Conservation (phyloP, 2,113 vertebrate species). For the Macquaria ambigua region DNA sequence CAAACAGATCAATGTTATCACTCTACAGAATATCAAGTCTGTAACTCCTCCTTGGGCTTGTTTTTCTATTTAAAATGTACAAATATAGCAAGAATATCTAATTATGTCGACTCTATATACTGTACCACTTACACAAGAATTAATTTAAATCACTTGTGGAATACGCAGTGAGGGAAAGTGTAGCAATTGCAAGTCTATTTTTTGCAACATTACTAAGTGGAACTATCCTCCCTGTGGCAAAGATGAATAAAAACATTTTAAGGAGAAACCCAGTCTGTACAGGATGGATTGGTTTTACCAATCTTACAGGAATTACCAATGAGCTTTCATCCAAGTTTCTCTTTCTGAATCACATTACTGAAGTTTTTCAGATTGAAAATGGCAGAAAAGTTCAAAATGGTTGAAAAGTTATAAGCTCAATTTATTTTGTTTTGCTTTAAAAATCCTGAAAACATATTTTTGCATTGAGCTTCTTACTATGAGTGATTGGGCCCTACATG, state of each 20-base stretch:
- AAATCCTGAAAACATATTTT: not conserved
- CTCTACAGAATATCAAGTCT: slow-evolving; percentile 39
- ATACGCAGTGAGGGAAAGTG: slow-evolving; percentile 15
- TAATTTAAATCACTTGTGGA: slow-evolving; percentile 31
- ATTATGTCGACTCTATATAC: slow-evolving; percentile 7
- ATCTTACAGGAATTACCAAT: slow-evolving; percentile 58
- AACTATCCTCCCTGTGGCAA: slow-evolving; percentile 55
- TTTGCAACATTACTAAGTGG: slow-evolving; percentile 41
- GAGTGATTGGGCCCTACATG: not conserved
- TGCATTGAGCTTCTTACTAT: not conserved
- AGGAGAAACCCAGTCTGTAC: slow-evolving; percentile 26
- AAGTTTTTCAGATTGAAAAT: slow-evolving; percentile 38
- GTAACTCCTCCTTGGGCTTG: slow-evolving; percentile 14
- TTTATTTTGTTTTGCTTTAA: slow-evolving; percentile 27
- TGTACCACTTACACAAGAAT: slow-evolving; percentile 8
- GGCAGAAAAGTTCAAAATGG: slow-evolving; percentile 32
- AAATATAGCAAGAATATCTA: slow-evolving; percentile 30
- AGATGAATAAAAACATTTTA: slow-evolving; percentile 65
- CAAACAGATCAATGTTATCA: slow-evolving; percentile 56
- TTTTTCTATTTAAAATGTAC: slow-evolving; percentile 31
- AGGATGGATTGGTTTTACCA: slow-evolving; percentile 64
- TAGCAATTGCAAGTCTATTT: slow-evolving; percentile 24
- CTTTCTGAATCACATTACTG: slow-evolving; percentile 33
- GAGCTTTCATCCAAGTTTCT: slow-evolving; percentile 53
- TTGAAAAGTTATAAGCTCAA: slow-evolving; percentile 17